A percentile compares a stretch with the other conserved stretches of the same genome.
phyloP scores from a whole-genome alignment of 2,888 invertebrate species.

The Mesoligia furuncula region DNA sequence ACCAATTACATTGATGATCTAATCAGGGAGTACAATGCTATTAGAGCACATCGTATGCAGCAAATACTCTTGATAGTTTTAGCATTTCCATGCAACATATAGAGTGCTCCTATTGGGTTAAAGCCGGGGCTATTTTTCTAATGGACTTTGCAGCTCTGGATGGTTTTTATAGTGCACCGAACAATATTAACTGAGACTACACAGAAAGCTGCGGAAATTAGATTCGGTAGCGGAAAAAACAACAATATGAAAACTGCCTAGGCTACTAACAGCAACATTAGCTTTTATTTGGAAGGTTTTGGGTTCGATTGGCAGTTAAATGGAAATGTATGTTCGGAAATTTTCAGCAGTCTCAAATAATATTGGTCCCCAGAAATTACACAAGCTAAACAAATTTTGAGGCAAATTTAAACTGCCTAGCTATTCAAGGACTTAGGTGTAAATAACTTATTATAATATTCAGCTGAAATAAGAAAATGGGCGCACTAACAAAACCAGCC shows the following conservation, averaged over 20 bases:
- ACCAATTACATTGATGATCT: constrained; percentile 9
- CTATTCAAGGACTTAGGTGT: background rate
- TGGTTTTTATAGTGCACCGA: constrained; percentile 51
- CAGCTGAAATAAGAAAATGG: constrained; percentile 20
- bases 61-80: constrained; percentile 34
- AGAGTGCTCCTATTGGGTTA: constrained; percentile 47
- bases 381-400: background rate
- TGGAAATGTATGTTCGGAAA: background rate
- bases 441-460: background rate
- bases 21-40: background rate
- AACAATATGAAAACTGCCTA: constrained; percentile 15
- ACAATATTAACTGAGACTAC: constrained; percentile 47
- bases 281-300: background rate
- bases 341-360: background rate
- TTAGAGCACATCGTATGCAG: constrained; percentile 2
- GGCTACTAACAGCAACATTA: background rate
- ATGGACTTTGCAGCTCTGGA: constrained; percentile 42
- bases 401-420: background rate
- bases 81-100: constrained; percentile 28
- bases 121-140: constrained; percentile 49
- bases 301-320: background rate
- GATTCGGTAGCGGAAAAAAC: constrained; percentile 31
- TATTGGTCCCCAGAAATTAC: background rate
- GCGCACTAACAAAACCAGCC: constrained; percentile 41
- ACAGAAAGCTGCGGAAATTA: constrained; percentile 47